Base-by-base conservation (phyloP, 2,888 invertebrate genomes). In the Macaria notata region DNA sequence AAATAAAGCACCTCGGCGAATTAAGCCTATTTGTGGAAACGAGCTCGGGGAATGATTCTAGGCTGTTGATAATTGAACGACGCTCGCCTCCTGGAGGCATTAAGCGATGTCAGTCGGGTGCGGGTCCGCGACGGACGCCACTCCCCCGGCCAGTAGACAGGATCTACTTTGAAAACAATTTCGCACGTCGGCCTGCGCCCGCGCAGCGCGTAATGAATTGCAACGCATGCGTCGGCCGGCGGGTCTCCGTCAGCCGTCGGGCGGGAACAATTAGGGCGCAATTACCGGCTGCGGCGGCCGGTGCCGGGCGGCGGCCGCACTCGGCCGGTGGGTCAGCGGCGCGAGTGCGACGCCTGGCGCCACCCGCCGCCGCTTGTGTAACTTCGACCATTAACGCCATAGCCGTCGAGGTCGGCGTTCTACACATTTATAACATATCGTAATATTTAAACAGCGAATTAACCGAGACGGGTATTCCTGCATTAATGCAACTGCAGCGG, bases 301-400 rank as follows among this genome's bases (percentile, higher is more conserved):
- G 59, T 49, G 31, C 30, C 46, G 54, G 51, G 19, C 61, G 41
- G 54, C 47, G 48, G 8, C 69, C 69, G 80, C 80, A 83, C 73
- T 84, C 83, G 83, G 85, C 81, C 83, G 88, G 79, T 88, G 85
- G 89, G 89, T 89, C 89, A 88, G 75, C 83, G 79, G 75, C 81
- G 84, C 42, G 31, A 36, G 47, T 31, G 55, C n/a, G 55, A 77
- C 76, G 83, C 77, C 81, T 83, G 88, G 90, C 89, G 89, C 90
- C 88, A 83, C 66, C 73, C 65, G 38, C 49, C 63, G 69, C 72
- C 64, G 71, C 72, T 89, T 88, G 88, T 88, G 90, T 85, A 88
- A 89, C 81, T 79, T 77, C 80, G 75, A 65, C 72, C 84, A 81
- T 84, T 81, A 81, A 79, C 75, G 75, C 74, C 71, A 68, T 75